These are phyloP conservation scores for Diaphora mendica DNA, from an alignment of 2,888 invertebrate species.

Conservation along the genomic window DNA sequence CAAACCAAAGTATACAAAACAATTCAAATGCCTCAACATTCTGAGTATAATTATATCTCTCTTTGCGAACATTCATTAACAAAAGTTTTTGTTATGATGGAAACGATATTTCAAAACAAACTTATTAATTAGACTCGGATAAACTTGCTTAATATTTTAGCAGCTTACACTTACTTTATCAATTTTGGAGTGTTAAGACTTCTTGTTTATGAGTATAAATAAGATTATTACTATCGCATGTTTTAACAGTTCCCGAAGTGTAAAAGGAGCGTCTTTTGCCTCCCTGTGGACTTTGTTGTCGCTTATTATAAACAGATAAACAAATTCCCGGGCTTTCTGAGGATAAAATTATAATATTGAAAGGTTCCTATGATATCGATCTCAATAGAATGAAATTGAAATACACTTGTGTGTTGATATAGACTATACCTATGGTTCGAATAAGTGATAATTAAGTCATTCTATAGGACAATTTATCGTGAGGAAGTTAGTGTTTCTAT, in stretches of 20 bases:
- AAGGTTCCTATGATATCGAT: background rate
- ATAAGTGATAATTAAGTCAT: background rate
- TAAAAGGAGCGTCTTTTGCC: background rate
- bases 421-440: background rate
- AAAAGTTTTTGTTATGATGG: conserved; percentile 50
- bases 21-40: conserved; percentile 37
- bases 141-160: conserved; percentile 42
- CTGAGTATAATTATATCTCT: conserved; percentile 42
- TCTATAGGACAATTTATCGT: background rate
- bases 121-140: conserved; percentile 49
- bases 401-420: background rate
- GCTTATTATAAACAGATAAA: conserved; percentile 3
- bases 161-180: conserved; percentile 29
- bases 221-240: conserved; percentile 22
- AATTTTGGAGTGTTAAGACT: conserved; percentile 26
- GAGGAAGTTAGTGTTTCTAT: too few relatives aligned
- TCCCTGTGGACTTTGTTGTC: conserved; percentile 8
- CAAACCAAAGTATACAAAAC: conserved; percentile 37
- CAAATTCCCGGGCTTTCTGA: background rate
- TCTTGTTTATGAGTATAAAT: conserved; percentile 28
- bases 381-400: background rate
- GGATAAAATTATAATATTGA: background rate
- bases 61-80: conserved; percentile 47
- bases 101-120: conserved; percentile 53
- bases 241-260: conserved; percentile 5